A percentile compares a stretch with the other conserved stretches of the same genome.
These are phyloP conservation scores for Haemorhous mexicanus DNA, from an alignment of 2,113 vertebrate genomes.

Conservation along the genomic window DNA sequence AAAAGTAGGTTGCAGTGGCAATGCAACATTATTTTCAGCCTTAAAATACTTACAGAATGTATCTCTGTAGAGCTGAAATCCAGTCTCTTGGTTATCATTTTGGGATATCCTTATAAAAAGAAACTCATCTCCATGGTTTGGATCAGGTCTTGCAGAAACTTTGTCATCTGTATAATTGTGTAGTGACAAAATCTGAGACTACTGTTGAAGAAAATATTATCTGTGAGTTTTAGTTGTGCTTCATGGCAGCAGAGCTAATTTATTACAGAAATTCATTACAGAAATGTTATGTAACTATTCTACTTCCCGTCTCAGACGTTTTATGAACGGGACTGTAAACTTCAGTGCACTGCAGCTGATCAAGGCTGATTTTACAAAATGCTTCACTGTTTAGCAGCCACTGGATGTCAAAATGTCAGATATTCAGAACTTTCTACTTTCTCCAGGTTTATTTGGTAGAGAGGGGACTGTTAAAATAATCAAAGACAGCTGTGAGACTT, in stretches of 20 bases:
- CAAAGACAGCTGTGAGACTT: neutral
- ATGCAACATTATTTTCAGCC: neutral
- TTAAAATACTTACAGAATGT: conserved; percentile 1
- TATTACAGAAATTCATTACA: neutral
- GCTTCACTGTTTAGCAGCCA: neutral
- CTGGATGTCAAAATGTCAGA: neutral
- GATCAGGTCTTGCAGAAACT: neutral
- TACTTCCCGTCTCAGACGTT: neutral
- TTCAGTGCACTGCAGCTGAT: neutral
- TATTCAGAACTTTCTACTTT: neutral
- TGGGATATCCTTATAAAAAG: neutral
- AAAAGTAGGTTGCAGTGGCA: neutral
- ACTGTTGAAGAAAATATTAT: neutral
- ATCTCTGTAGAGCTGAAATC: neutral
- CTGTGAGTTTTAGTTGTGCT: neutral
- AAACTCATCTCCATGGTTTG: neutral
- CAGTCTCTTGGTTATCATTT: neutral
- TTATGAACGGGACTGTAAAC: neutral
- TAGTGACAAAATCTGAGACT: neutral
- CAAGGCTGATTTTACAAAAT: neutral
- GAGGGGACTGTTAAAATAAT: neutral
- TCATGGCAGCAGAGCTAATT: neutral
- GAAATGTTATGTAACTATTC: neutral
- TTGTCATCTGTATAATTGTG: neutral
- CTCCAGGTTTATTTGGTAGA: neutral